Evolutionary conservation across 2,113 vertebrate species (phyloP).

Genomic region (Coregonus clupeaformis): DNA sequence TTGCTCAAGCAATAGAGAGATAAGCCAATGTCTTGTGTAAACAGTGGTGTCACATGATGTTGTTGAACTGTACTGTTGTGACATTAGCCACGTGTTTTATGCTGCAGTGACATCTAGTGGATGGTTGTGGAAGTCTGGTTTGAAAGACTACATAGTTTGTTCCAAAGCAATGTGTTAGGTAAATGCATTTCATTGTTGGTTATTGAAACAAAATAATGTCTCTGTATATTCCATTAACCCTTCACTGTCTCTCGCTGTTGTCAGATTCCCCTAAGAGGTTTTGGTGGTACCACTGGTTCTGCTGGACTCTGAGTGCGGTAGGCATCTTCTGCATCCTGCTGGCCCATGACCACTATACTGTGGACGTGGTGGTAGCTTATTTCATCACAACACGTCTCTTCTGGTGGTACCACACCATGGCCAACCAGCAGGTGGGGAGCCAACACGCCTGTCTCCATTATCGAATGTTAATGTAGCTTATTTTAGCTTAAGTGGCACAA

Average conservation of each 20-base stretch:
- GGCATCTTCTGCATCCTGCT: conserved; percentile 97
- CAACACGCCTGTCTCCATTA: too few relatives aligned
- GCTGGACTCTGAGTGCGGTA: conserved; percentile 86
- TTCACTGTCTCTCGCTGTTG: neutral
- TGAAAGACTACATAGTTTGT: neutral
- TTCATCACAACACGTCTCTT: conserved; percentile 98
- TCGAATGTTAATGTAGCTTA: too few relatives aligned
- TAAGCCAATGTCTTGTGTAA: conserved; percentile 3
- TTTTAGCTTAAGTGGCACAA: too few relatives aligned
- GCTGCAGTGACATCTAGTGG: conserved; percentile 57
- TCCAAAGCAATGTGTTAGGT: too few relatives aligned
- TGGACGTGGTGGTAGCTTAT: conserved; percentile 97
- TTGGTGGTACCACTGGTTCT: conserved; percentile 95
- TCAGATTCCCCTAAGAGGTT: conserved; percentile 90
- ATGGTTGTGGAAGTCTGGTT: neutral
- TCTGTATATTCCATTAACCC: neutral
- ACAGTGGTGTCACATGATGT: conserved; percentile 69
- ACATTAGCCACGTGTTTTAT: conserved; percentile 53
- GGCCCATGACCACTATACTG: conserved; percentile 99
- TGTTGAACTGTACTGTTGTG: conserved; percentile 75
- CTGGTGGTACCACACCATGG: conserved; percentile 99
- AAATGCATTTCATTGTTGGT: too few relatives aligned
- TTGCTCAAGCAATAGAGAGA: neutral
- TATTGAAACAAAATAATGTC: neutral
- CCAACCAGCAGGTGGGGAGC: conserved; percentile 91